phyloP scores from a whole-genome alignment of 2,888 invertebrate genomes.

The Dioctria rufipes region DNA sequence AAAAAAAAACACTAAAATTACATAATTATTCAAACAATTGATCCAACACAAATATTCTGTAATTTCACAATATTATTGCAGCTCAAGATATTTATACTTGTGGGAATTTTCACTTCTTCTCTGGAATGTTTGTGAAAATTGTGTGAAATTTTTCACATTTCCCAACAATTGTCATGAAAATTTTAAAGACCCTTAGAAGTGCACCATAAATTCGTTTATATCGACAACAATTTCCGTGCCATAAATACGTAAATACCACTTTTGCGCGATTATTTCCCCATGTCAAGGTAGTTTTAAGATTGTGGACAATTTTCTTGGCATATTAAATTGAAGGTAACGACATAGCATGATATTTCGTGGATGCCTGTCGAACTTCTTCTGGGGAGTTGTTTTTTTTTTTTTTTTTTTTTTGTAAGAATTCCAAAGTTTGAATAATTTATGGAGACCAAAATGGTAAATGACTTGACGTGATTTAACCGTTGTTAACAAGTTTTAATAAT shows the following conservation, averaged over 20 bases:
- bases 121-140: neutral
- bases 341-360: neutral
- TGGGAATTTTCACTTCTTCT: neutral
- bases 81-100: neutral
- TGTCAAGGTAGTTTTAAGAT: conserved; percentile 1
- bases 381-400: neutral
- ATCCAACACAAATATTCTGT: too few relatives aligned
- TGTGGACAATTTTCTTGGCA: conserved; percentile 36
- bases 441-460: neutral
- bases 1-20: too few relatives aligned
- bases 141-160: conserved; percentile 43
- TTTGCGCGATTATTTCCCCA: conserved; percentile 19
- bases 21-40: too few relatives aligned
- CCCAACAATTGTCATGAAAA: conserved; percentile 26
- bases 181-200: conserved; percentile 34
- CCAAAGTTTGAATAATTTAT: neutral
- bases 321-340: conserved; percentile 29
- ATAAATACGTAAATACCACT: conserved; percentile 47
- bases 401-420: too few relatives aligned
- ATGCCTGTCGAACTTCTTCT: neutral
- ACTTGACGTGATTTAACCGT: neutral
- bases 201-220: conserved; percentile 48
- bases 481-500: neutral
- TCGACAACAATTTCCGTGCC: conserved; percentile 40
- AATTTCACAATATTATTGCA: too few relatives aligned